Evolutionary conservation across 2,113 vertebrate genomes (phyloP), one percentile per base, ranked within the genome.

Genomic region (Okapia johnstoni): DNA sequence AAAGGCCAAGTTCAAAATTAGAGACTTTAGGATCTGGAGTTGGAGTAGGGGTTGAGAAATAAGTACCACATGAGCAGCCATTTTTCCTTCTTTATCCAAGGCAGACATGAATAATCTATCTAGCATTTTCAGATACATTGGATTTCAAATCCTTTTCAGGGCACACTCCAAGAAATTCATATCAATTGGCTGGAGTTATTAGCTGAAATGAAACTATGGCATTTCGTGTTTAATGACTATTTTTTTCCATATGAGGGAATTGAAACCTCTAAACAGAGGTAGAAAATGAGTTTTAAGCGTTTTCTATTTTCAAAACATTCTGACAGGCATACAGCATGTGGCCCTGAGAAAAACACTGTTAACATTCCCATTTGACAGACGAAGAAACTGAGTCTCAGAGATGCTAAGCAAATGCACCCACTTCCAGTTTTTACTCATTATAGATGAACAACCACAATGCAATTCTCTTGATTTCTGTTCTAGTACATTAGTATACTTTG

Each of bases 1-100:
- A 94, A 58, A 96, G 30, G 76, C 10, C 66, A 77, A 43, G 48
- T 54, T 94, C 85, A 93, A 93, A 95, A 70, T 80, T 61, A 81
- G 50, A 90, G 77, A 63, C 16, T 66, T 79, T 66, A 81, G 13
- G 61, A 36, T 46, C 13, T 48, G 15, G 17, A 40, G 11, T 54
- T 21, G 19, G 10, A 50, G 6, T n/a, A 5, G 43, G 8, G 17
- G 13, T 48, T 83, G 43, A 86, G 25, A 87, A 83, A 84, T 19
- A 50, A 10, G 11, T 8, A 92, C n/a, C 2, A 70, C 23, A 6
- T 4, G 14, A 6, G 6, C 3, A 63, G 23, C 7, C 15, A 63
- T 12, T 54, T 40, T 95, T 90, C 10, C 9, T 95, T 55, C 14
- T 92, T 92, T 66, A 85, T 25, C 58, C 48, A 58, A 30, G 14